These are phyloP conservation scores for Cerastis rubricosa DNA, from an alignment of 2,888 invertebrate genomes.

Conservation along the genomic window DNA sequence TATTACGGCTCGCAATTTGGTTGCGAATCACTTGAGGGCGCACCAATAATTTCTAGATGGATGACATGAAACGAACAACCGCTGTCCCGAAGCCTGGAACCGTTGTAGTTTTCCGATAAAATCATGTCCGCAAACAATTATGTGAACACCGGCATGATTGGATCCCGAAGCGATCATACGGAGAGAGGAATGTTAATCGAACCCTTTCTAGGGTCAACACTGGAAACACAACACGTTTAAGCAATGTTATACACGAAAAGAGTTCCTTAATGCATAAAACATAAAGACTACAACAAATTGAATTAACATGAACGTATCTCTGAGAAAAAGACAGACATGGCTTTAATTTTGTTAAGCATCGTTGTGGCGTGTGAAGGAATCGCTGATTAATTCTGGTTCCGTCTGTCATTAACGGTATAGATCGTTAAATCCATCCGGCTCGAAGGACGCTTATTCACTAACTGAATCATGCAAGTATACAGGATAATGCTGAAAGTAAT, in stretches of 20 bases:
- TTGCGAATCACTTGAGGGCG: conserved; percentile 45
- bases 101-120: conserved; percentile 77
- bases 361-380: conserved; percentile 51
- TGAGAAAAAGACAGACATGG: conserved; percentile 49
- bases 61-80: conserved; percentile 62
- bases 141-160: conserved; percentile 81
- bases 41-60: conserved; percentile 64
- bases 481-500: not conserved
- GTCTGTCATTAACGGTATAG: conserved; percentile 45
- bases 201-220: conserved; percentile 77
- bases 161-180: conserved; percentile 83
- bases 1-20: conserved; percentile 47
- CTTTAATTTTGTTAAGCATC: conserved; percentile 51
- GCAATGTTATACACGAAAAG: conserved; percentile 59
- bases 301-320: conserved; percentile 62
- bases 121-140: conserved; percentile 88
- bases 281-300: conserved; percentile 66
- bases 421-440: conserved; percentile 31
- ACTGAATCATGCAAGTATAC: conserved; percentile 9
- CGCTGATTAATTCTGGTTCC: conserved; percentile 50
- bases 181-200: conserved; percentile 86
- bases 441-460: conserved; percentile 29
- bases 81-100: conserved; percentile 62
- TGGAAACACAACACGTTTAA: conserved; percentile 66
- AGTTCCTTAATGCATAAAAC: conserved; percentile 65